These are phyloP conservation scores for Cheilosia pagana DNA, from an alignment of 2,888 invertebrate species.

Conservation along the genomic window DNA sequence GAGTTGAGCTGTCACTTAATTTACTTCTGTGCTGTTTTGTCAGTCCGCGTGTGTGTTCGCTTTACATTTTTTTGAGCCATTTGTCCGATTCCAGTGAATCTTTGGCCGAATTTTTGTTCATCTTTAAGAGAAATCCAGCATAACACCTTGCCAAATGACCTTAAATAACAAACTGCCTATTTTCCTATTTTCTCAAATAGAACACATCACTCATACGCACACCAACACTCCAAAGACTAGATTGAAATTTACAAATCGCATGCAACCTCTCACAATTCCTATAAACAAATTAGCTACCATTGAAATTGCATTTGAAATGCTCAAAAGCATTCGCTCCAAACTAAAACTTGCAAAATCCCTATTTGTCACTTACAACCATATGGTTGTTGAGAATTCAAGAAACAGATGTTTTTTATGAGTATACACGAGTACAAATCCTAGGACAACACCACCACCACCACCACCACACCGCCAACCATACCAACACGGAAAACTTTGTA, in stretches of 20 bases:
- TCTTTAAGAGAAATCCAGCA: too few relatives aligned
- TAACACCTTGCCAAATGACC: too few relatives aligned
- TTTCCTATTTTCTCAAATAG: too few relatives aligned
- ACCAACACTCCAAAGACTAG: neutral
- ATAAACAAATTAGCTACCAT: neutral
- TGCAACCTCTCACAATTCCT: too few relatives aligned
- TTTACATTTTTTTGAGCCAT: too few relatives aligned
- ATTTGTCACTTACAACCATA: neutral
- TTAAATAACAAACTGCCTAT: too few relatives aligned
- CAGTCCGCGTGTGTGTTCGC: too few relatives aligned
- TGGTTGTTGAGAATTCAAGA: neutral
- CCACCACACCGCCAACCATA: neutral
- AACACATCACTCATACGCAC: too few relatives aligned
- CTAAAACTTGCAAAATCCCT: neutral
- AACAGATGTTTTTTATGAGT: neutral
- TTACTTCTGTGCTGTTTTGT: too few relatives aligned
- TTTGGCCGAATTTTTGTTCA: too few relatives aligned
- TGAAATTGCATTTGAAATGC: neutral
- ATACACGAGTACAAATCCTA: neutral
- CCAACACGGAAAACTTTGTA: slow-evolving; percentile 8
- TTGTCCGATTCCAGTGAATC: too few relatives aligned
- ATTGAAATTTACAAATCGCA: neutral
- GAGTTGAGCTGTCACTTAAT: too few relatives aligned
- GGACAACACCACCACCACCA: neutral
- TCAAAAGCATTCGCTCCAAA: neutral